phyloP scores from a whole-genome alignment of 1,140 invertebrate species.

The Ectropis grisescens region DNA sequence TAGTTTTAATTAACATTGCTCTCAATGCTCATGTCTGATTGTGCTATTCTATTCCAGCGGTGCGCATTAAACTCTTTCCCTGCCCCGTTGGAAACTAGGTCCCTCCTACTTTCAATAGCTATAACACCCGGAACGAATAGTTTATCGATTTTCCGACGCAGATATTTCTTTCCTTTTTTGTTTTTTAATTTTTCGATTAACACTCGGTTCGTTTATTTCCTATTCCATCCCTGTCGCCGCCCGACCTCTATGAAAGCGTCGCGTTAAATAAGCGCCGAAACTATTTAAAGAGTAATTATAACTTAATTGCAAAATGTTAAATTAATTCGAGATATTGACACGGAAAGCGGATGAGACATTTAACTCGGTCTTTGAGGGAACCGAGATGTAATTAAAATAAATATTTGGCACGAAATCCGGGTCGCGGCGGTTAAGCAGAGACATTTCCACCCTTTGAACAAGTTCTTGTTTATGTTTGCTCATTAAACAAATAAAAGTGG shows the following conservation, averaged over 20 bases:
- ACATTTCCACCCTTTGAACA: constrained; percentile 60
- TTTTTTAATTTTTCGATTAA: too few species aligned
- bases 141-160: constrained; percentile 16
- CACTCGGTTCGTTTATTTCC: too few species aligned
- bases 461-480: constrained; percentile 63
- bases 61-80: constrained; percentile 9
- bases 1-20: constrained; percentile 46
- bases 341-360: constrained; percentile 31
- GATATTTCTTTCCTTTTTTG: constrained; percentile 11
- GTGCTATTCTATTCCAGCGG: constrained; percentile 7
- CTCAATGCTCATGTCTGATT: constrained; percentile 33
- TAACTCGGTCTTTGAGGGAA: constrained; percentile 38
- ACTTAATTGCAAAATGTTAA: too few species aligned
- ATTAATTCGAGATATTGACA: constrained; percentile 36
- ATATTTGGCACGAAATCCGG: constrained; percentile 61
- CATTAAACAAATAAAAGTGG: constrained; percentile 60
- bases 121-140: constrained; percentile 21
- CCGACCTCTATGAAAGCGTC: too few species aligned
- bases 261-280: too few species aligned
- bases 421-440: constrained; percentile 52
- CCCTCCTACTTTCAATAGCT: constrained; percentile 23
- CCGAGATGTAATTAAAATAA: constrained; percentile 63
- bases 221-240: too few species aligned
- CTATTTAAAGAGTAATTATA: too few species aligned
- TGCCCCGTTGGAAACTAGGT: constrained; percentile 17